Evolutionary conservation across 2,888 invertebrate species (phyloP).

Genomic region (Brachypalpus laphriformis): DNA sequence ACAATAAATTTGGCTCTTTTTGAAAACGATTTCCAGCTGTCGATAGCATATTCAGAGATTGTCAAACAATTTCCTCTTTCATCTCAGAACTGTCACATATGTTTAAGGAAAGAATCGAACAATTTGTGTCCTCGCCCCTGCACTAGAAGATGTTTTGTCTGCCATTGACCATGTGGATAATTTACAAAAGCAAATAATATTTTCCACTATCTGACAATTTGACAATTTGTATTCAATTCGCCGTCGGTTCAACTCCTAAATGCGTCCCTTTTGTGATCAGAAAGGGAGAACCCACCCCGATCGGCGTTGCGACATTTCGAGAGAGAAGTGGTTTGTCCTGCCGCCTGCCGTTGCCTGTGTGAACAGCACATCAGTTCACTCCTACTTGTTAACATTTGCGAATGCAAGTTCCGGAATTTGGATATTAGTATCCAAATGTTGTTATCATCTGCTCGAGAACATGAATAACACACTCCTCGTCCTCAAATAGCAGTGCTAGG

Average conservation of each 20-base stretch:
- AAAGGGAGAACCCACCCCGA: background rate
- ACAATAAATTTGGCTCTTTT: background rate
- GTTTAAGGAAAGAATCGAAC: constrained; percentile 18
- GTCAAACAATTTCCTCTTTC: constrained; percentile 46
- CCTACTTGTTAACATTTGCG: constrained; percentile 69
- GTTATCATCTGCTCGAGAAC: constrained; percentile 70
- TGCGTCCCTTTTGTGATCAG: constrained; percentile 2
- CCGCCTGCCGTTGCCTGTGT: background rate
- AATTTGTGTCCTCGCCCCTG: constrained; percentile 14
- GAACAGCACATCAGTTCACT: constrained; percentile 61
- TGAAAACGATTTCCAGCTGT: constrained; percentile 35
- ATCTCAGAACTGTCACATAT: constrained; percentile 42
- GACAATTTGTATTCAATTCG: constrained; percentile 68
- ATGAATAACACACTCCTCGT: constrained; percentile 65
- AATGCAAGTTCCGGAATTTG: constrained; percentile 71
- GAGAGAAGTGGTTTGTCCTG: constrained; percentile 29
- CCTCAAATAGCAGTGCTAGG: constrained; percentile 19
- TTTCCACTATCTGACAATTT: constrained; percentile 62
- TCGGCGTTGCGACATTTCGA: constrained; percentile 28
- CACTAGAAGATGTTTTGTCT: constrained; percentile 48
- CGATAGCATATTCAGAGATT: constrained; percentile 37
- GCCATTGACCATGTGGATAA: constrained; percentile 67
- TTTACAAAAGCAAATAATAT: constrained; percentile 70
- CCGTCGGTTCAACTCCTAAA: constrained; percentile 22
- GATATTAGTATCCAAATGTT: constrained; percentile 73